Conservation (phyloP, 2,113 vertebrate genomes). For the Sula dactylatra region DNA sequence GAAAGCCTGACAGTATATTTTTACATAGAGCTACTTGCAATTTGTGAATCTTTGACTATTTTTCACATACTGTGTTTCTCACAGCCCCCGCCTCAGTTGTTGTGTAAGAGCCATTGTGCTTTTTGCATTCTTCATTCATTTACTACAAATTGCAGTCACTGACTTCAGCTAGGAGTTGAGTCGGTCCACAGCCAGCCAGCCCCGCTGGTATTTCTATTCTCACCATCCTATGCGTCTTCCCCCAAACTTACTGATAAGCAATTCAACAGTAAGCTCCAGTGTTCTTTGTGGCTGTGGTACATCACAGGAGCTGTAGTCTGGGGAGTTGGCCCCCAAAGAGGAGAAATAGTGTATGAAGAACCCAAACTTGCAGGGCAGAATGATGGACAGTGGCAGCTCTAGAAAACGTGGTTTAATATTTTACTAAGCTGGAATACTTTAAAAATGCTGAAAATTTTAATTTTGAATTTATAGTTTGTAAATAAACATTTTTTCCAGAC, state of each 20-base stretch:
- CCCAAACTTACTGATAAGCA: background rate
- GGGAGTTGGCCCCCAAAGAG: background rate
- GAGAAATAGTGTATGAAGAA: background rate
- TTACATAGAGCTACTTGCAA: background rate
- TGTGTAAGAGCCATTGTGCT: background rate
- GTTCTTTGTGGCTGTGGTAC: background rate
- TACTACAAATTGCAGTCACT: background rate
- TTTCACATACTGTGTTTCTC: background rate
- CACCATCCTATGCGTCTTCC: accelerated
- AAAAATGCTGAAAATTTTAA: background rate
- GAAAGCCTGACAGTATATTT: background rate
- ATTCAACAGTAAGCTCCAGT: background rate
- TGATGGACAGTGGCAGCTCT: background rate
- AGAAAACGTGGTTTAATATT: background rate
- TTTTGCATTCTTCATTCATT: background rate
- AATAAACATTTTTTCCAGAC: background rate
- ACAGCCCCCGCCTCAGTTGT: background rate
- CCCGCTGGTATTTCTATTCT: background rate
- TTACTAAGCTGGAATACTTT: background rate
- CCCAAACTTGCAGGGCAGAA: background rate
- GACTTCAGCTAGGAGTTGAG: background rate
- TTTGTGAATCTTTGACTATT: background rate
- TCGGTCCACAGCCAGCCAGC: background rate
- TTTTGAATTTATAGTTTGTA: background rate
- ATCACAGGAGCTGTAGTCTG: background rate